Evolutionary conservation across 2,113 vertebrate genomes (phyloP).

Genomic region (Thermophis baileyi): DNA sequence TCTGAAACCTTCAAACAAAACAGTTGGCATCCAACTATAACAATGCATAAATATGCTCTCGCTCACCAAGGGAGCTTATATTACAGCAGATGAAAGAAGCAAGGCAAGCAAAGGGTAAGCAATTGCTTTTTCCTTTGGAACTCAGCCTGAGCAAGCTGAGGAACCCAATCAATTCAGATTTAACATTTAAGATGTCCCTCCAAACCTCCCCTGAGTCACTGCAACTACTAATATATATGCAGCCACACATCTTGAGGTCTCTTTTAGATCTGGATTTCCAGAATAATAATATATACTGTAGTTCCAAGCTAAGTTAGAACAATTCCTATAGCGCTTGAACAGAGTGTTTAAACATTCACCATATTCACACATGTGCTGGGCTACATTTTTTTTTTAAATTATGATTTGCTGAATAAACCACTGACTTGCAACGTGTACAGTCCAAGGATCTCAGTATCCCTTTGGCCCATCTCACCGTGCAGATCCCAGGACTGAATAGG

Average conservation of each 20-base stretch:
- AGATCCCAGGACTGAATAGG: neutral
- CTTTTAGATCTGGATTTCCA: neutral
- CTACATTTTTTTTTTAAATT: neutral
- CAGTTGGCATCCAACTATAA: neutral
- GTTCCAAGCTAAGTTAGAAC: neutral
- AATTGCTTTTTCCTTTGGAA: neutral
- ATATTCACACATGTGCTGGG: neutral
- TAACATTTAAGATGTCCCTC: neutral
- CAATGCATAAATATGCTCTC: neutral
- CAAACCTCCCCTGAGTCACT: neutral
- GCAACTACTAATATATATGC: neutral
- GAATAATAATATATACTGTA: neutral
- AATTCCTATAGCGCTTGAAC: neutral
- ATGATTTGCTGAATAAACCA: neutral
- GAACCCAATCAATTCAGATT: neutral
- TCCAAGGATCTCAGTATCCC: neutral
- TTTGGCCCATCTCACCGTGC: neutral
- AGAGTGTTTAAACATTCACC: neutral
- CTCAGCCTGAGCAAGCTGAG: neutral
- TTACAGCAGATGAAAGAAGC: neutral
- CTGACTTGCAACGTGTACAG: neutral
- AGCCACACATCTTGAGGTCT: neutral
- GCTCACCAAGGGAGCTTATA: neutral
- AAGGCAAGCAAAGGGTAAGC: neutral
- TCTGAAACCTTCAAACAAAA: neutral